These are phyloP conservation scores for Catostylus mosaicus DNA, from an alignment of 30 jellyfish, hydroid and myxozoan genomes.

Conservation along the genomic window DNA sequence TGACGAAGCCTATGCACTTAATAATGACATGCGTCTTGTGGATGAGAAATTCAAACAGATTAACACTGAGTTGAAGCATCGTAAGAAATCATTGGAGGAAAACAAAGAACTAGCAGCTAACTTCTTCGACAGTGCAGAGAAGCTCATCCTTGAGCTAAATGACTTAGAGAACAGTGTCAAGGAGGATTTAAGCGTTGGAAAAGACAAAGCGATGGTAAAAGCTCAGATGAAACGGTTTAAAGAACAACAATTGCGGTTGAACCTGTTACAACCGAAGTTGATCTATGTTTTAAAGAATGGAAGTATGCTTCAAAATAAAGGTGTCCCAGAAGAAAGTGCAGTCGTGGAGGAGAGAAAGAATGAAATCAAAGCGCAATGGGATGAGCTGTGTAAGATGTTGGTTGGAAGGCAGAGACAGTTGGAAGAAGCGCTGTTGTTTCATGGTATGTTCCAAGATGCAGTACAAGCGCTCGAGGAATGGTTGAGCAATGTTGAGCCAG, in stretches of 20 bases:
- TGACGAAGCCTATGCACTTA: constrained; percentile 78
- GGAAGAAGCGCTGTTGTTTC: constrained; percentile 96
- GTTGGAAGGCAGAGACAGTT: constrained; percentile 90
- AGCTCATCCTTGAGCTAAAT: constrained; percentile 60
- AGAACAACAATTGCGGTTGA: constrained; percentile 63
- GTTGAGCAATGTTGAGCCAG: constrained; percentile 85
- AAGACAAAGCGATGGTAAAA: constrained; percentile 90
- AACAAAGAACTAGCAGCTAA: constrained; percentile 74
- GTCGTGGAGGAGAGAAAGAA: constrained; percentile 77
- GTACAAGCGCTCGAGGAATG: constrained; percentile 91
- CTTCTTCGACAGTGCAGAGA: constrained; percentile 92
- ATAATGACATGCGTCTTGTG: constrained; percentile 63
- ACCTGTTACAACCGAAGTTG: constrained; percentile 75
- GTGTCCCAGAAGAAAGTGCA: constrained; percentile 74
- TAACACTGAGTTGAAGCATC: constrained; percentile 53
- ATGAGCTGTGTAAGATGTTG: constrained; percentile 76
- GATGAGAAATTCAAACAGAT: constrained; percentile 80
- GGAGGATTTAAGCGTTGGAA: constrained; percentile 83
- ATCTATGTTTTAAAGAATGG: constrained; percentile 81
- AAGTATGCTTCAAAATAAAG: constrained; percentile 68
- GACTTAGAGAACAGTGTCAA: constrained; percentile 68
- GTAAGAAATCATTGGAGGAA: constrained; percentile 85
- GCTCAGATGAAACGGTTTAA: constrained; percentile 88
- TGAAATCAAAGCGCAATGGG: constrained; percentile 84
- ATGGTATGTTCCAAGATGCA: constrained; percentile 99